Conservation (phyloP, 2,797 vertebrate genomes). For the Pogoniulus pusillus region DNA sequence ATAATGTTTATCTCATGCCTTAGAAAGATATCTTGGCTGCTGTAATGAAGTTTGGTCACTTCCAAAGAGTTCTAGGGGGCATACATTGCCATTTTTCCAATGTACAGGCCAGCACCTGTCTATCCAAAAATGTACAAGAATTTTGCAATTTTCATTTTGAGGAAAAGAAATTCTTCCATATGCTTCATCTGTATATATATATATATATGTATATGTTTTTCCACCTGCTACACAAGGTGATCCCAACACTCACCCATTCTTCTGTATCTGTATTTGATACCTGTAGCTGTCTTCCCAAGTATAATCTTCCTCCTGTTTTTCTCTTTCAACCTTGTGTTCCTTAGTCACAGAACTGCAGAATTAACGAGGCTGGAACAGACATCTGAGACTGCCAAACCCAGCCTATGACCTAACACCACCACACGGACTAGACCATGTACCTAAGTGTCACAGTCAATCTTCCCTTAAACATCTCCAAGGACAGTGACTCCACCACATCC, state of each 20-base stretch:
- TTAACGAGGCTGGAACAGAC: no score
- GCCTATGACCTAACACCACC: no score
- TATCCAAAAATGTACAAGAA: not conserved
- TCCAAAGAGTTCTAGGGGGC: not conserved
- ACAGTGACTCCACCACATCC: no score
- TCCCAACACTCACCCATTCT: not conserved
- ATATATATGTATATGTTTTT: not conserved
- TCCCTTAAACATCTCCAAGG: no score
- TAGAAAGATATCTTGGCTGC: not conserved
- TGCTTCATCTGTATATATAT: rapidly evolving
- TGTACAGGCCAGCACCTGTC: not conserved
- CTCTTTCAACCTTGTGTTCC: not conserved
- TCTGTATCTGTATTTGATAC: not conserved
- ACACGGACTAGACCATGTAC: no score
- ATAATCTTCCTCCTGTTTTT: not conserved
- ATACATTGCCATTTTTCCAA: not conserved
- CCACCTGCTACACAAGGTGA: not conserved
- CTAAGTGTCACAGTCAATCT: no score
- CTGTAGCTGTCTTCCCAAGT: not conserved
- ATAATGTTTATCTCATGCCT: not conserved
- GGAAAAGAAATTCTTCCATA: not conserved
- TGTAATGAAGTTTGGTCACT: not conserved
- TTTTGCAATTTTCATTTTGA: not conserved
- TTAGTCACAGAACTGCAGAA: not conserved
- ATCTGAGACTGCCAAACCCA: no score